Percentiles rank a stretch among this genome's conserved stretches.
These are phyloP conservation scores for Anguilla marmorata DNA, from an alignment of 2,797 vertebrate genomes.

Conservation along the genomic window DNA sequence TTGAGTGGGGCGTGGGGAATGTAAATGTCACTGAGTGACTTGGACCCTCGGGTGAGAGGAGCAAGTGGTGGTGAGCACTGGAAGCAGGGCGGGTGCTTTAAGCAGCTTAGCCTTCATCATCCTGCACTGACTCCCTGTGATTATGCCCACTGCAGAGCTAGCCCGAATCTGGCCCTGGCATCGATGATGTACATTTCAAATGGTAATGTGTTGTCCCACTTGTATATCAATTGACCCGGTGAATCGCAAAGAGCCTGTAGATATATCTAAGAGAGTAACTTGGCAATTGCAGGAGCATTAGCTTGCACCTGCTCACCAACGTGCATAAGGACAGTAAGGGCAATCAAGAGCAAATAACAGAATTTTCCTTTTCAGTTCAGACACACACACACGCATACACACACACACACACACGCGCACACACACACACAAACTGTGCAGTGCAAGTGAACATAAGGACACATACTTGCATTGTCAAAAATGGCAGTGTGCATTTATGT, in stretches of 20 bases:
- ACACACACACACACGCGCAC: neutral
- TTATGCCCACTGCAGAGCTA: constrained; percentile 24
- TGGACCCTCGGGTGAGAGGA: constrained; percentile 27
- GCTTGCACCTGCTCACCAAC: constrained; percentile 30
- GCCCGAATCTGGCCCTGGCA: constrained; percentile 32
- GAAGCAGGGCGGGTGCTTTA: neutral
- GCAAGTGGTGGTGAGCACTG: neutral
- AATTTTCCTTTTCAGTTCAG: neutral
- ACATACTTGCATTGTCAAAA: constrained; percentile 11
- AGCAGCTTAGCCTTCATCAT: constrained; percentile 29
- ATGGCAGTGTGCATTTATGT: neutral
- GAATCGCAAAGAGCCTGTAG: constrained; percentile 47
- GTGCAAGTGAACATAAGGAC: neutral
- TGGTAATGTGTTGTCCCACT: constrained; percentile 37
- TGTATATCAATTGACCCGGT: constrained; percentile 50
- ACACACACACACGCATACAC: neutral
- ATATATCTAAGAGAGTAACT: constrained; percentile 35
- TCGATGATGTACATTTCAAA: constrained; percentile 37
- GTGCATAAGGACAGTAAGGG: neutral
- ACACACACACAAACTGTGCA: neutral
- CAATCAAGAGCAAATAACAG: neutral
- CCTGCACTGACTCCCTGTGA: constrained; percentile 37
- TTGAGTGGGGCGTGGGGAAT: neutral
- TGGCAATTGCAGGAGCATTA: constrained; percentile 48
- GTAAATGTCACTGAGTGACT: constrained; percentile 32